Conservation (phyloP, 2,888 invertebrate species). For the Sepioteuthis lessoniana region DNA sequence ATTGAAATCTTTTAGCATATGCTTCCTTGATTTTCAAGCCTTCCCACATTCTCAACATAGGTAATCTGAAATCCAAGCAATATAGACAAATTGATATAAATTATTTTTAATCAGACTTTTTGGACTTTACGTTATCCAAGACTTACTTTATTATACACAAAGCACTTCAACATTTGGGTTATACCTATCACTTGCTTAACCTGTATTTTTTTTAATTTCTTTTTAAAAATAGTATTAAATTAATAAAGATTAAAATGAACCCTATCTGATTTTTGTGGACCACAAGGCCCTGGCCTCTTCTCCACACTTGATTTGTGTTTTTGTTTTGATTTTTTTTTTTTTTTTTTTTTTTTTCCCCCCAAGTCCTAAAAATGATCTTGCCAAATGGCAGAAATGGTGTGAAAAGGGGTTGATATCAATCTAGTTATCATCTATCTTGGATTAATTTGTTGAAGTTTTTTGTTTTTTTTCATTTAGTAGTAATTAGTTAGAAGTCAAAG, state of each 20-base stretch:
- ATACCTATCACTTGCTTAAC: not conserved
- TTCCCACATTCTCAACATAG: not conserved
- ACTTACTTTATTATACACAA: not conserved
- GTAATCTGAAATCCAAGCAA: not conserved
- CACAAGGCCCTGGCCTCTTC: not conserved
- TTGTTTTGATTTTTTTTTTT: too few relatives aligned
- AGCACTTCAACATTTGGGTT: conserved; percentile 10
- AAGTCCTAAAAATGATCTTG: too few relatives aligned
- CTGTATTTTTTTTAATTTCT: not conserved
- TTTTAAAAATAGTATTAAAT: not conserved
- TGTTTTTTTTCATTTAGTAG: too few relatives aligned
- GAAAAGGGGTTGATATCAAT: too few relatives aligned
- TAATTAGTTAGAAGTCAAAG: too few relatives aligned
- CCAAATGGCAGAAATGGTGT: too few relatives aligned
- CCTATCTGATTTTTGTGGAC: conserved; percentile 13
- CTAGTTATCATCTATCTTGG: too few relatives aligned
- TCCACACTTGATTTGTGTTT: too few relatives aligned
- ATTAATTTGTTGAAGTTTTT: too few relatives aligned
- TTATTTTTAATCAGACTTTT: not conserved
- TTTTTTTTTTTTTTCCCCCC: too few relatives aligned
- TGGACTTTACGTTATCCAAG: not conserved
- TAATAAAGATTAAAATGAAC: not conserved
- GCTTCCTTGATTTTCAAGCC: not conserved
- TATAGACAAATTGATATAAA: not conserved
- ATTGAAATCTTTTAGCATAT: not conserved